phyloP scores from a whole-genome alignment of 2,888 invertebrate species.

The Trissoscelio sp. region DNA sequence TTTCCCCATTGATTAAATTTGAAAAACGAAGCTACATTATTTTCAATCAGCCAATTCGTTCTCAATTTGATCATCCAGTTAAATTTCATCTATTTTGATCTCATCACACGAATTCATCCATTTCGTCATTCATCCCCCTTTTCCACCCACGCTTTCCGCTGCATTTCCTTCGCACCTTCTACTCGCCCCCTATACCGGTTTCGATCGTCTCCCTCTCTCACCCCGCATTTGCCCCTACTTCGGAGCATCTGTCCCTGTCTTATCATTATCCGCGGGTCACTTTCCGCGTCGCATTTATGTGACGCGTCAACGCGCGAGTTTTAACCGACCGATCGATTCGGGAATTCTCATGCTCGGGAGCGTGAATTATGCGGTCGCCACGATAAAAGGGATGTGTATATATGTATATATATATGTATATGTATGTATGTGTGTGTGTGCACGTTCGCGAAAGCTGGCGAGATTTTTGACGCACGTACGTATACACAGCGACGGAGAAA shows the following conservation, averaged over 20 bases:
- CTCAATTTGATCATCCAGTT: conserved; percentile 12
- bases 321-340: conserved; percentile 11
- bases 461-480: conserved; percentile 60
- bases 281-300: not conserved
- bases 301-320: conserved; percentile 10
- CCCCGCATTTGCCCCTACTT: not conserved
- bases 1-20: too few species aligned
- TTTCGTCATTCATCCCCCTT: not conserved
- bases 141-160: conserved; percentile 2
- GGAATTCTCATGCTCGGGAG: not conserved
- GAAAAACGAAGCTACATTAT: too few species aligned
- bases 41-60: conserved; percentile 1
- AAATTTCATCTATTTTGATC: conserved; percentile 15
- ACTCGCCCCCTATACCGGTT: not conserved
- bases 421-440: not conserved
- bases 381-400: conserved; percentile 6
- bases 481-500: conserved; percentile 28
- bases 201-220: not conserved
- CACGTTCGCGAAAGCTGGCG: conserved; percentile 65
- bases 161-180: not conserved
- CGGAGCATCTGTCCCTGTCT: not conserved
- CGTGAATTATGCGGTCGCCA: conserved; percentile 20
- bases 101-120: not conserved
- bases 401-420: not conserved
- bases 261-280: not conserved